Base-by-base conservation (phyloP, 2,113 vertebrate species). In the Centropus unirufus region DNA sequence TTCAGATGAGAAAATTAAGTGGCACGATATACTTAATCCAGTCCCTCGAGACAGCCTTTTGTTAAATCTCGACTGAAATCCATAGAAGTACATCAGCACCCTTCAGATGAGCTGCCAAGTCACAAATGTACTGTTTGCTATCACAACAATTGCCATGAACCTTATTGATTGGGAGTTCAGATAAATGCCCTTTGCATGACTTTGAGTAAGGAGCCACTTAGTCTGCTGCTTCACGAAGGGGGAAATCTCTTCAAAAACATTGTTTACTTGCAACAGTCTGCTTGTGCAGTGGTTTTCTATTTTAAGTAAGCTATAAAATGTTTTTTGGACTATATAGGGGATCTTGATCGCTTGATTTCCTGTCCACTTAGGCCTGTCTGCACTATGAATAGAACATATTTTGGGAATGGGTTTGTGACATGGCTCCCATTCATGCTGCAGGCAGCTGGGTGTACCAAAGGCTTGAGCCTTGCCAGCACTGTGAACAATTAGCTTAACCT, bases 81-180 rank as follows among this genome's bases (percentile, higher is more conserved):
- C 88, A 49, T 46, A 14, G 81, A 96, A 96, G 92, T 94, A 83
- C 85, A 95, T 97, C 95, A 69, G 89, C 94, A 93, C 94, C 92
- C 92, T 96, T 97, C 95, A 95, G 94, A 97, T 95, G 93, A 96
- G 89, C 94, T 97, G 96, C 97, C 97, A 97, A 96, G 88, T 97
- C 96, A 91, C 95, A 96, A 97, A 97, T 94, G 92, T 94, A 64
- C 93, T 97, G 95, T 97, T 97, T 97, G 96, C 96, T 97, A 96
- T 97, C 97, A 93, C 93, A 97, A 95, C 93, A 96, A 96, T 96
- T 80, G 83, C 96, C 62, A 34, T 95, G 96, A 95, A 84, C 93
- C 0, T 0, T 97, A 97, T 97, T 96, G 97, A 98, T 98, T 93
- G 79, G 75, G 91, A 95, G 91, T 54, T 80, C 75, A 97, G 97